These are phyloP conservation scores for Scaptomyza flava DNA, from an alignment of 2,888 invertebrate species.

Conservation along the genomic window DNA sequence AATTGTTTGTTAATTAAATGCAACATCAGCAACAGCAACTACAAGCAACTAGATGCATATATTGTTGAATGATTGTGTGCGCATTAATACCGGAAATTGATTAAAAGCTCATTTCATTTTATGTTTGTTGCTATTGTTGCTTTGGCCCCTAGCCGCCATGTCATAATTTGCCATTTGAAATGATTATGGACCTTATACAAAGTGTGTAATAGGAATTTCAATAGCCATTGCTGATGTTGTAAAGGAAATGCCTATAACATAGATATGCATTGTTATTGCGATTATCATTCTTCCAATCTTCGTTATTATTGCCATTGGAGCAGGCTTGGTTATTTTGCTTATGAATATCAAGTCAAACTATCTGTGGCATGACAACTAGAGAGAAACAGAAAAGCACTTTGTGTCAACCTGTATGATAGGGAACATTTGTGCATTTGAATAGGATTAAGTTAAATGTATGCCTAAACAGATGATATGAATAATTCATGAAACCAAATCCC, in stretches of 20 bases:
- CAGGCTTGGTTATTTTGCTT: conserved; percentile 18
- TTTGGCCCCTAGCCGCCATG: conserved; percentile 41
- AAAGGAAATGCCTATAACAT: conserved; percentile 49
- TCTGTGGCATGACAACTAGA: too few relatives aligned
- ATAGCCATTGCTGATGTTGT: conserved; percentile 38
- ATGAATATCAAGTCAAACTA: conserved; percentile 21
- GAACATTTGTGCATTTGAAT: background rate
- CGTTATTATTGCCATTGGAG: conserved; percentile 1
- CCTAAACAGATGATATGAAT: conserved; percentile 10
- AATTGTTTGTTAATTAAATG: conserved; percentile 80
- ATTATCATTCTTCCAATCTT: conserved; percentile 23
- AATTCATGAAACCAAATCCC: conserved; percentile 10
- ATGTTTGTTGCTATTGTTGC: conserved; percentile 33
- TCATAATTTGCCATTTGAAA: conserved; percentile 74
- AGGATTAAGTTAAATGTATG: conserved; percentile 15
- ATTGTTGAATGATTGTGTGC: conserved; percentile 53
- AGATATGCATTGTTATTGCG: conserved; percentile 37
- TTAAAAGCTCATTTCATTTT: conserved; percentile 77
- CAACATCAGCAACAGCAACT: conserved; percentile 58
- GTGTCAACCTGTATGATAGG: background rate
- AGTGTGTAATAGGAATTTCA: conserved; percentile 40
- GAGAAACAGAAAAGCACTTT: conserved; percentile 1
- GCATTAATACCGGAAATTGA: conserved; percentile 77
- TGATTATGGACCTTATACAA: conserved; percentile 53
- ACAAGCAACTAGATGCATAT: conserved; percentile 19